Evolutionary conservation across 2,797 vertebrate genomes (phyloP).

Genomic region (Garrulus glandarius): DNA sequence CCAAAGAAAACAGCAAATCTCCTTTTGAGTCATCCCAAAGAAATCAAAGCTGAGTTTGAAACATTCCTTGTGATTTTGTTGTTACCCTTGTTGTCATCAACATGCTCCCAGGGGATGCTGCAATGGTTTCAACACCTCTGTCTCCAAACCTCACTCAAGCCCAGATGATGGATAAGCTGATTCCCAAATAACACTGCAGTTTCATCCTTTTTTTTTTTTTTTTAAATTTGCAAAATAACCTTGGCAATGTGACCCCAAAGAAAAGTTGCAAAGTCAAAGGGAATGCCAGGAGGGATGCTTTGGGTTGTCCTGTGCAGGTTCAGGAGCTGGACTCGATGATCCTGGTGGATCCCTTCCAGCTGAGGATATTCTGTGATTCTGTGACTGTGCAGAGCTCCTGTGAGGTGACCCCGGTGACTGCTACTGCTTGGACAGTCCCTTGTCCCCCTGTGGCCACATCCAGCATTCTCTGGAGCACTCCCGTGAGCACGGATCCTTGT

Average conservation of each 20-base stretch:
- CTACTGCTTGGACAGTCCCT: accelerated
- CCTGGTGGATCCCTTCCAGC: neutral
- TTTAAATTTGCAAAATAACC: neutral
- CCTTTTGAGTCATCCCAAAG: neutral
- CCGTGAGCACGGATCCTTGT: neutral
- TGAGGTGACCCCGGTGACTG: neutral
- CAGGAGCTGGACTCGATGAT: neutral
- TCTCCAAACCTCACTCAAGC: neutral
- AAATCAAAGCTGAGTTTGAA: neutral
- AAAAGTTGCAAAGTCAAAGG: neutral
- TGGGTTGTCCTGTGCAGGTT: neutral
- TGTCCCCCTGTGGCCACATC: accelerated
- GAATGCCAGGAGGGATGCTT: neutral
- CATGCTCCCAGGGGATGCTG: neutral
- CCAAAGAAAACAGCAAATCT: neutral
- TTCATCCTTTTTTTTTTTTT: neutral
- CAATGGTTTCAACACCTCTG: neutral
- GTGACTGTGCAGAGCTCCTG: neutral
- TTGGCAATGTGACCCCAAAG: neutral
- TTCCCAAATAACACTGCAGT: neutral
- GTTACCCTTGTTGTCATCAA: neutral
- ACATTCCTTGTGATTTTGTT: neutral
- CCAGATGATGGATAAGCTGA: neutral
- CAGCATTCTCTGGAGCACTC: neutral
- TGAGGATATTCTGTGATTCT: neutral